phyloP scores from a whole-genome alignment of 1,140 invertebrate species.

The Lepidurus arcticus region DNA sequence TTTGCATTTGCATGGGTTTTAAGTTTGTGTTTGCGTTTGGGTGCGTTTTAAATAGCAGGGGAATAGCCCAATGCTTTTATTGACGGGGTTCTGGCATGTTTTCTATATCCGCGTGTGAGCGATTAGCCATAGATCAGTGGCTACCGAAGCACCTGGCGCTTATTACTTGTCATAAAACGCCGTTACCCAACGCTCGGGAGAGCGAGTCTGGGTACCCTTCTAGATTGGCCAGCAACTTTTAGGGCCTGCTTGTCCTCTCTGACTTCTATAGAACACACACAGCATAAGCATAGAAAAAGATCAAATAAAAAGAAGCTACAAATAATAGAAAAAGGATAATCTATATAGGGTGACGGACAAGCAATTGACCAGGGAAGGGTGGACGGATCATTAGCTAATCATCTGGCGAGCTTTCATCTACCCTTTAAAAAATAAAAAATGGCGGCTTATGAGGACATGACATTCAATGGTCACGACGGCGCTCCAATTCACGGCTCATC shows the following conservation, averaged over 20 bases:
- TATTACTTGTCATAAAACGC: neutral
- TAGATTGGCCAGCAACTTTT: neutral
- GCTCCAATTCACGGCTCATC: conserved; percentile 20
- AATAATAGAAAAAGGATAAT: neutral
- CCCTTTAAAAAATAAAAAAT: neutral
- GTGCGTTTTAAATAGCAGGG: too few relatives aligned
- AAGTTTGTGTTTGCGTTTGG: too few relatives aligned
- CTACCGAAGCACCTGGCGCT: conserved; percentile 16
- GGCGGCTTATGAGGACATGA: conserved; percentile 20
- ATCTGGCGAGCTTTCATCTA: neutral
- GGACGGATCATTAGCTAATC: neutral
- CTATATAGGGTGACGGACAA: neutral
- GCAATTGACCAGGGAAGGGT: neutral
- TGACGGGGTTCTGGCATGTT: neutral
- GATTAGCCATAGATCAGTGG: neutral
- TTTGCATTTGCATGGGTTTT: too few relatives aligned
- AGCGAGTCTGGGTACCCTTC: neutral
- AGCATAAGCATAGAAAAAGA: neutral
- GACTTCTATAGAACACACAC: neutral
- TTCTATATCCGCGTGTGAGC: conserved; percentile 12
- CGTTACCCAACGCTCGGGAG: neutral
- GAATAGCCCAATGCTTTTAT: neutral
- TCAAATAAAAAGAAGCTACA: neutral
- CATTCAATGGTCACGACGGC: conserved; percentile 15
- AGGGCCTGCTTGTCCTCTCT: neutral